Conservation (phyloP, 2,797 vertebrate genomes). For the Halcyon smyrnensis region DNA sequence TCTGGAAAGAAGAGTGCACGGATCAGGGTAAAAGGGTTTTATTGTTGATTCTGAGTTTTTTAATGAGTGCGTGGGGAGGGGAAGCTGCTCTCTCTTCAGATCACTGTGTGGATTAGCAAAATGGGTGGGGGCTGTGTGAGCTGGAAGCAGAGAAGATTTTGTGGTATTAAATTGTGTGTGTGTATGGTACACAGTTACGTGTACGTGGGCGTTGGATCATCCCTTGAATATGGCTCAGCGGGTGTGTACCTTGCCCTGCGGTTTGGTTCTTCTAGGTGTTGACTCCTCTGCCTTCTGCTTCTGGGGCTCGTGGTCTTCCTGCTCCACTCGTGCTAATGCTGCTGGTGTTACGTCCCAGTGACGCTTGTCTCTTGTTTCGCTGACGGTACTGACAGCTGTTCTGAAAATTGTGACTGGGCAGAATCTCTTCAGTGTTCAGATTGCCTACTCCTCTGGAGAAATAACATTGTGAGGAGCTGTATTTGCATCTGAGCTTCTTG, state of each 20-base stretch:
- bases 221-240: neutral
- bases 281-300: neutral
- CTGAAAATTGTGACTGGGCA: neutral
- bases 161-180: neutral
- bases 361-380: neutral
- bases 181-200: accelerated
- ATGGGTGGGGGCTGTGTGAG: neutral
- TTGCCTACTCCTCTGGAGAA: neutral
- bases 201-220: neutral
- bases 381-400: neutral
- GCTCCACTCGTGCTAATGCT: neutral
- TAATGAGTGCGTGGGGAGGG: neutral
- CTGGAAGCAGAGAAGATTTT: neutral
- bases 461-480: neutral
- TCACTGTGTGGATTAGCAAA: neutral
- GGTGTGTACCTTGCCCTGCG: neutral
- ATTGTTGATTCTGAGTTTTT: neutral
- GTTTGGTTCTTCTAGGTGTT: neutral
- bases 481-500: neutral
- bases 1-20: slow-evolving; percentile 31
- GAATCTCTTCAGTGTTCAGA: neutral
- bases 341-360: neutral
- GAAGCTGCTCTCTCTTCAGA: neutral
- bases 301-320: neutral
- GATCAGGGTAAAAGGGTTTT: slow-evolving; percentile 43